A percentile compares a stretch with the other conserved stretches of the same genome.
These are phyloP conservation scores for Formicarius rufipectus DNA, from an alignment of 2,113 vertebrate species.

Conservation along the genomic window DNA sequence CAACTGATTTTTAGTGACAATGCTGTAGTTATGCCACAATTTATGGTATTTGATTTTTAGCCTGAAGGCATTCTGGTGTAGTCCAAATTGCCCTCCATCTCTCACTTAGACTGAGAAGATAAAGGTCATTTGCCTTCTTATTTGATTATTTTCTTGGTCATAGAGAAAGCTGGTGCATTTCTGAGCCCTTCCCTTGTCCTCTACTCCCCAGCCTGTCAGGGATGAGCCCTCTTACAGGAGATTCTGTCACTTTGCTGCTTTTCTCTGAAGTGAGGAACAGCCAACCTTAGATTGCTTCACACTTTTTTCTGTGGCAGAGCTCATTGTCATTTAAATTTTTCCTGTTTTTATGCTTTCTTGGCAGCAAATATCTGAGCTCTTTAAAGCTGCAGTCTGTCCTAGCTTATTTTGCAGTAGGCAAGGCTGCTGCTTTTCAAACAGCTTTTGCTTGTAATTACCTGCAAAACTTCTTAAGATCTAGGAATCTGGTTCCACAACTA, in stretches of 20 bases:
- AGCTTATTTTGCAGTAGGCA: background rate
- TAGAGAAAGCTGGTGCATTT: background rate
- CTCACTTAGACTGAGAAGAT: background rate
- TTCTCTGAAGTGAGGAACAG: background rate
- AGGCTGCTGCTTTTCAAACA: background rate
- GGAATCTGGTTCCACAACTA: background rate
- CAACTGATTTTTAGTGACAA: background rate
- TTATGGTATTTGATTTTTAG: background rate
- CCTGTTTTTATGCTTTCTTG: background rate
- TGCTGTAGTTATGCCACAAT: background rate
- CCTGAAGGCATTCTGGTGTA: background rate
- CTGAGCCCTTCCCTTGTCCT: background rate
- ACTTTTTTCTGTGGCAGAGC: background rate
- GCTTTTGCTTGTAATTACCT: background rate
- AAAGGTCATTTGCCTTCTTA: background rate
- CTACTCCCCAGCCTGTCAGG: background rate
- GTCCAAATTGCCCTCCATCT: background rate
- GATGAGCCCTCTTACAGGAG: background rate
- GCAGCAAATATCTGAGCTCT: background rate
- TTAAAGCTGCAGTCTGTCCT: background rate
- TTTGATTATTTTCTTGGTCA: background rate
- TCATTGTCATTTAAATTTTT: background rate
- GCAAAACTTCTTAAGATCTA: background rate
- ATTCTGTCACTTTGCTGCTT: background rate
- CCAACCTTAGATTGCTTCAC: rapidly evolving